phyloP scores from a whole-genome alignment of 1,140 invertebrate species.

The Idris sp. region DNA sequence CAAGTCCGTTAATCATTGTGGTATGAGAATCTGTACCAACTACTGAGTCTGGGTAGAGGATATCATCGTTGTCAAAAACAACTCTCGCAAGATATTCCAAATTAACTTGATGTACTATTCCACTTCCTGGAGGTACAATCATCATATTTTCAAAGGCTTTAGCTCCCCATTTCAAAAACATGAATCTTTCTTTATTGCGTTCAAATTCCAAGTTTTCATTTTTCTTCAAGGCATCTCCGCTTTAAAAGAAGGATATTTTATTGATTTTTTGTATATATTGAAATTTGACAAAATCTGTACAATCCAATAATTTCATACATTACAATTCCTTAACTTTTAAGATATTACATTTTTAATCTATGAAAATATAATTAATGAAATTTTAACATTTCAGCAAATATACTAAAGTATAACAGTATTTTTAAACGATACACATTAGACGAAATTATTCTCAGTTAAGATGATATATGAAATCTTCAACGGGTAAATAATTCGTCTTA shows the following conservation, averaged over 20 bases:
- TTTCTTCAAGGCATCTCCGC: slow-evolving; percentile 91
- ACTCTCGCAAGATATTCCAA: slow-evolving; percentile 96
- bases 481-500: no score
- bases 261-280: no score
- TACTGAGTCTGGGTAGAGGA: slow-evolving; percentile 95
- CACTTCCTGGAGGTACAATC: slow-evolving; percentile 98
- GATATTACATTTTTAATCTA: no score
- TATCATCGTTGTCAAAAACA: slow-evolving; percentile 87
- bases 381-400: no score
- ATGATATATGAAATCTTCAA: no score
- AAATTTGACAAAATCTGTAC: no score
- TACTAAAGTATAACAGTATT: no score
- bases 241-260: slow-evolving; percentile 67
- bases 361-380: no score
- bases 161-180: slow-evolving; percentile 98
- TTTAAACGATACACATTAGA: no score
- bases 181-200: slow-evolving; percentile 96
- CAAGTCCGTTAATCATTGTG: slow-evolving; percentile 98
- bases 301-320: no score
- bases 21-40: slow-evolving; percentile 99
- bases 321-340: no score
- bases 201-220: slow-evolving; percentile 98
- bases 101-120: slow-evolving; percentile 99
- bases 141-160: slow-evolving; percentile 97
- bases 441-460: no score